These are phyloP conservation scores for Zosterops borbonicus DNA, from an alignment of 2,113 vertebrate genomes.

Conservation along the genomic window DNA sequence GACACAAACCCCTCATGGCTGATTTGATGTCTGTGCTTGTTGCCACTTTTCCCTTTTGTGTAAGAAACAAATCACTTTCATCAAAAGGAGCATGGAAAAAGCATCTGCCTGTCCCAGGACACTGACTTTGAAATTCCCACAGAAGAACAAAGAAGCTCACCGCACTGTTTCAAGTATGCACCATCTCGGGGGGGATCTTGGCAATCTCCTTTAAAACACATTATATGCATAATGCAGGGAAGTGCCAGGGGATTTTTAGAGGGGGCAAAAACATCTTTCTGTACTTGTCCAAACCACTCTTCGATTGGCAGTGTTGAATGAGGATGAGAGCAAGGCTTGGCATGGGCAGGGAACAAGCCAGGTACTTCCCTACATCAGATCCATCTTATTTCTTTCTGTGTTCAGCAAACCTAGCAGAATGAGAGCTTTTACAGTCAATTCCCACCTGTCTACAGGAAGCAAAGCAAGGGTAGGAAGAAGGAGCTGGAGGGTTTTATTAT, in stretches of 20 bases:
- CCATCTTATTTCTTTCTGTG: not conserved
- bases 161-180: not conserved
- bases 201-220: not conserved
- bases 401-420: not conserved
- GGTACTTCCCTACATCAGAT: not conserved
- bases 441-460: not conserved
- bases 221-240: not conserved
- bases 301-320: not conserved
- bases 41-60: not conserved
- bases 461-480: not conserved
- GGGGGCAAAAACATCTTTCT: not conserved
- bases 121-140: not conserved
- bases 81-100: not conserved
- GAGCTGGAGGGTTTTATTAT: not conserved
- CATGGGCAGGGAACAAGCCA: not conserved
- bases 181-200: not conserved
- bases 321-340: not conserved
- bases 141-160: not conserved
- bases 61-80: not conserved
- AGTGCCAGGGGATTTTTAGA: not conserved
- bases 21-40: not conserved
- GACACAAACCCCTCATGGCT: not conserved
- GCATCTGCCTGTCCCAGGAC: not conserved
- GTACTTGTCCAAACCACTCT: not conserved
- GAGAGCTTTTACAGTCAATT: not conserved